Conservation (phyloP, 2,797 vertebrate genomes). For the Hippoglossus hippoglossus region DNA sequence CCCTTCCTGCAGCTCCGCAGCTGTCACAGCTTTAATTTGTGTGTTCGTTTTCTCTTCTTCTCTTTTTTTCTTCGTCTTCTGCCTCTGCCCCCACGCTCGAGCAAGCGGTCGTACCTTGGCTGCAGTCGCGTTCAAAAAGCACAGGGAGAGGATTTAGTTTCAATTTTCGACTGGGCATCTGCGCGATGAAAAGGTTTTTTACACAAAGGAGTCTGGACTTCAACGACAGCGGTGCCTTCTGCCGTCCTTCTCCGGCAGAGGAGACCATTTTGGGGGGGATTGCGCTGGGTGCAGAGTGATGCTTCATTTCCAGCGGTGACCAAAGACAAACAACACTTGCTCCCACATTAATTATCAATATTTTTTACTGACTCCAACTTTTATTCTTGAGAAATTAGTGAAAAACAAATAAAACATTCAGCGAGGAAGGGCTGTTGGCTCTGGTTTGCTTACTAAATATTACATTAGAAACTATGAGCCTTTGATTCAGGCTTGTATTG, state of each 20-base stretch:
- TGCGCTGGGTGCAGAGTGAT: neutral
- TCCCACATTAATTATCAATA: conserved; percentile 13
- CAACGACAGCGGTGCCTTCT: conserved; percentile 12
- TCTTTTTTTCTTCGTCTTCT: neutral
- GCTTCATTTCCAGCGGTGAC: conserved; percentile 8
- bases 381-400: neutral
- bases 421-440: neutral
- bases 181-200: conserved; percentile 31
- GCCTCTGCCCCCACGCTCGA: conserved; percentile 4
- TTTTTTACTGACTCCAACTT: conserved; percentile 1
- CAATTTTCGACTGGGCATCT: conserved; percentile 4
- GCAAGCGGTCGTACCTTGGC: conserved; percentile 36
- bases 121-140: conserved; percentile 34
- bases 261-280: conserved; percentile 2
- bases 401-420: conserved; percentile 19
- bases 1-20: conserved; percentile 42
- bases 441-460: conserved; percentile 36
- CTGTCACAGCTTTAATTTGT: conserved; percentile 57
- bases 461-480: conserved; percentile 30
- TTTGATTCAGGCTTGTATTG: conserved; percentile 49
- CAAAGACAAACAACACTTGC: conserved; percentile 6
- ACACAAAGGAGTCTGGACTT: conserved; percentile 13
- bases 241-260: conserved; percentile 1
- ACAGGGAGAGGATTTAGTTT: conserved; percentile 30
- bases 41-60: conserved; percentile 33